These are phyloP conservation scores for Nannobrachium achirus DNA, from an alignment of 2,113 vertebrate species.

Conservation along the genomic window DNA sequence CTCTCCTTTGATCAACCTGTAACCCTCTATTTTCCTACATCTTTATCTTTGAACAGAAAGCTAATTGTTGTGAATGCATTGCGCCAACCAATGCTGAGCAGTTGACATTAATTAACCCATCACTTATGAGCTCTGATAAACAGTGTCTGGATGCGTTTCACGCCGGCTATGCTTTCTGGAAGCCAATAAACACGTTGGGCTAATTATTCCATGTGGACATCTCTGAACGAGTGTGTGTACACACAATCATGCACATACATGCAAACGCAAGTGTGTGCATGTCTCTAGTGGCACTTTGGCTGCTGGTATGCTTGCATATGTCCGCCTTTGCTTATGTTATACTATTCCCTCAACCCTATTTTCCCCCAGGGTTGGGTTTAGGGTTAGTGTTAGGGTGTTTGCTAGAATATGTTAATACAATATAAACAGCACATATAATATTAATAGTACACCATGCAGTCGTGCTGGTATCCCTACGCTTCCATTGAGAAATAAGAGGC, in stretches of 20 bases:
- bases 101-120: conserved; percentile 33
- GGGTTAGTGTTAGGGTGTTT: too few species aligned
- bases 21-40: neutral
- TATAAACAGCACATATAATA: too few species aligned
- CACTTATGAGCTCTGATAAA: conserved; percentile 26
- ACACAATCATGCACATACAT: neutral
- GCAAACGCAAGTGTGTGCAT: neutral
- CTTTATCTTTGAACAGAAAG: neutral
- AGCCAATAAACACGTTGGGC: conserved; percentile 14
- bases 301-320: too few species aligned
- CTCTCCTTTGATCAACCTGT: neutral
- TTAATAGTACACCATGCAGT: too few species aligned
- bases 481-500: too few species aligned
- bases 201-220: too few species aligned
- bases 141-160: conserved; percentile 17
- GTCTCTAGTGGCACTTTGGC: neutral
- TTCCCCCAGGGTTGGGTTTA: too few species aligned
- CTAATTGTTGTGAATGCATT: conserved; percentile 21
- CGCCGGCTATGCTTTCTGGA: conserved; percentile 7
- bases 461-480: too few species aligned
- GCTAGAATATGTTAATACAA: too few species aligned
- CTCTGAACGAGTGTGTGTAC: neutral
- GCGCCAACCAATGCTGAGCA: conserved; percentile 13
- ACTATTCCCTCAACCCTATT: too few species aligned
- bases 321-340: too few species aligned